Evolutionary conservation across 1,140 invertebrate species (phyloP).

Genomic region (Lysiphlebus fabarum): DNA sequence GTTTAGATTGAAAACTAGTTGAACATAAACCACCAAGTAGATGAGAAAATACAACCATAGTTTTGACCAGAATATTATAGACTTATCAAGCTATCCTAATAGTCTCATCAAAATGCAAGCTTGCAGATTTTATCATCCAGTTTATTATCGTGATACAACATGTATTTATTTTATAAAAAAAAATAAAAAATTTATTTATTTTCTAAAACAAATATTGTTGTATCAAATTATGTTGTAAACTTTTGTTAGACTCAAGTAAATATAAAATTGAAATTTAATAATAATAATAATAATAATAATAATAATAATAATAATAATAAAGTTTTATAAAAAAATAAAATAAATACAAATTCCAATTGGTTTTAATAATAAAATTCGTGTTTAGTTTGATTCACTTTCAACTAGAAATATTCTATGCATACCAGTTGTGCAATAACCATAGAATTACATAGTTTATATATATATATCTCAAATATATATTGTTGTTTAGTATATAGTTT

Average conservation of each 20-base stretch:
- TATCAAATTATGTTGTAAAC: conserved; percentile 31
- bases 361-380: conserved; percentile 18
- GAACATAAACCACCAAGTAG: conserved; percentile 36
- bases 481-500: conserved; percentile 48
- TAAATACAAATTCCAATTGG: no score
- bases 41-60: conserved; percentile 37
- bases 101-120: conserved; percentile 54
- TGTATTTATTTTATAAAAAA: conserved; percentile 36
- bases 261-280: no score
- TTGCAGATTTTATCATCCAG: conserved; percentile 52
- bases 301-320: no score
- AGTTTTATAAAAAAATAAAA: no score
- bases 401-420: conserved; percentile 31
- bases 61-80: conserved; percentile 50
- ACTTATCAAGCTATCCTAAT: conserved; percentile 54
- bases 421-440: conserved; percentile 28
- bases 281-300: no score
- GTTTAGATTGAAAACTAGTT: conserved; percentile 32
- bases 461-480: conserved; percentile 34
- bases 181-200: conserved; percentile 40
- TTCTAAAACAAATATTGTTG: conserved; percentile 27
- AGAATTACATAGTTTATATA: conserved; percentile 47
- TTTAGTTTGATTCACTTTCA: conserved; percentile 27
- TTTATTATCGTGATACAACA: conserved; percentile 31
- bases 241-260: no score